Evolutionary conservation across 2,797 vertebrate species (phyloP), one percentile per base, ranked within the genome.

Genomic region (Poecilia picta): DNA sequence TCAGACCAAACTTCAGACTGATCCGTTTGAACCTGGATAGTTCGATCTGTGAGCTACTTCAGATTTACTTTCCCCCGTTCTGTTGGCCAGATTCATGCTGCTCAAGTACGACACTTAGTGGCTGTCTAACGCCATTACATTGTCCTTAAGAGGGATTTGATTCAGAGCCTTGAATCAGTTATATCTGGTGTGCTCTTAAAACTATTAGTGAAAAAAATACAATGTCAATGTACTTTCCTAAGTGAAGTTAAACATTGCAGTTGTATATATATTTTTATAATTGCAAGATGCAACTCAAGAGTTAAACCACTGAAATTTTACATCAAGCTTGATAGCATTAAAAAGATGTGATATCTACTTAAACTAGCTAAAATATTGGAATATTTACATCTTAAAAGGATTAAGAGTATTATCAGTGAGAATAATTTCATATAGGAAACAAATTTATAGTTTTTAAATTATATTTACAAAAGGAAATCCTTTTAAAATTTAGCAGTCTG

Each of bases 61-160:
- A 51, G 39, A 36, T 53, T 73, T 36, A 18, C 28, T 53, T 51
- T 36, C 2, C 18, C 20, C 5, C 20, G 8, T 36, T 8, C n/a
- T n/a, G 23, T 51, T 43, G 39, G 55, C n/a, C 53, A 28, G 36
- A 57, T 10, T 28, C 0, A 8, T 74, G 25, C 15, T 45, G 73
- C 73, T 59, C 39, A 45, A 46, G 20, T 13, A 57, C 16, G 39
- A 62, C 55, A 59, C 73, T 41, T 75, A 43, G 53, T 59, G 73
- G 73, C 8, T 41, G 13, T 28, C 1, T 13, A 43, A n/a, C 5
- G 11, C 5, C 23, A 43, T 43, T 70, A 70, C 66, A 70, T 15
- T 43, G 15, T 43, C 39, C 39, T 70, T 1, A 43, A 8, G 36
- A 18, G 3, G 20, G 11, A 41, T 41, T 11, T 66, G 8, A 66